phyloP scores from a whole-genome alignment of 2,113 vertebrate species.

The Saguinus midas region DNA sequence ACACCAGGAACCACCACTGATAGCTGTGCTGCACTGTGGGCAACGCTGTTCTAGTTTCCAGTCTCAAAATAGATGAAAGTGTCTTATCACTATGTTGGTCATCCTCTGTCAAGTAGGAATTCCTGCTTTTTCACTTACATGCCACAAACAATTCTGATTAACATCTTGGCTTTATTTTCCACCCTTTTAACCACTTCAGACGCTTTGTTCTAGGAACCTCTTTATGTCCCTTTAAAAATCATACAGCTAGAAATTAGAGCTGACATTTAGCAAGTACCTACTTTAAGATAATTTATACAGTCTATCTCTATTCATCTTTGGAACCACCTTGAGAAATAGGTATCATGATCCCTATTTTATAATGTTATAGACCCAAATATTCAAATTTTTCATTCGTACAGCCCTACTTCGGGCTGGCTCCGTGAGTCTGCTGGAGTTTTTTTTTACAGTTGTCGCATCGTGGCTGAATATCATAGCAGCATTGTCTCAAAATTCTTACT shows the following conservation, averaged over 20 bases:
- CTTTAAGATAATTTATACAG: background rate
- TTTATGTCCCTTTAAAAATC: background rate
- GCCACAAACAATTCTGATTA: background rate
- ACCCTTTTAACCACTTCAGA: background rate
- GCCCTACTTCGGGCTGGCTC: background rate
- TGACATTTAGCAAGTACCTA: background rate
- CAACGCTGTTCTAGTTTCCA: background rate
- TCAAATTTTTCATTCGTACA: background rate
- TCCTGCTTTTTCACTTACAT: background rate
- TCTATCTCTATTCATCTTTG: background rate
- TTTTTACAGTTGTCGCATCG: background rate
- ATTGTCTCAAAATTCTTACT: background rate
- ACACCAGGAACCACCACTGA: background rate
- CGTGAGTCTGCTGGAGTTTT: background rate
- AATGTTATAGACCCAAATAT: background rate
- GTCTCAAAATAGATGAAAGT: background rate
- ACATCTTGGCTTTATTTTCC: background rate
- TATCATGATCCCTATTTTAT: background rate
- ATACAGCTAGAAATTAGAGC: background rate
- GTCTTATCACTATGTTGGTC: background rate
- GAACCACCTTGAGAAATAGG: background rate
- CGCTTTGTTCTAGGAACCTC: background rate
- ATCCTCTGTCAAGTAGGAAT: background rate
- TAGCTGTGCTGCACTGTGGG: accelerated
- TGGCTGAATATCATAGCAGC: background rate